A percentile compares a stretch with the other conserved stretches of the same genome.
Evolutionary conservation across 2,888 invertebrate genomes (phyloP).

Genomic region (Hedychridium roseum): DNA sequence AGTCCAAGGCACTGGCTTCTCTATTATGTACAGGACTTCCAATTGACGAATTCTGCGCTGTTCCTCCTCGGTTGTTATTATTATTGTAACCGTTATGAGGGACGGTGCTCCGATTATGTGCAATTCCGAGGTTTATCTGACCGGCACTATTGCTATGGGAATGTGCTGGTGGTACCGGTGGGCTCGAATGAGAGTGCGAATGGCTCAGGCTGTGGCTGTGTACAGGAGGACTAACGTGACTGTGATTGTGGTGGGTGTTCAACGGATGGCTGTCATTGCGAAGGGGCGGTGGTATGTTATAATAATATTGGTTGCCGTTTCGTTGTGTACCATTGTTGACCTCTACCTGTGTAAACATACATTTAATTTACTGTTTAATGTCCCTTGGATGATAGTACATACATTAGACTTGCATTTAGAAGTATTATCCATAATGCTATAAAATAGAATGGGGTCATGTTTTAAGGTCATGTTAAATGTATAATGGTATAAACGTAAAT

Average conservation of each 20-base stretch:
- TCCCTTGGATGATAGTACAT: too few relatives aligned
- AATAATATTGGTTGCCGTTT: conserved; percentile 66
- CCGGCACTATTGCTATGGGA: conserved; percentile 60
- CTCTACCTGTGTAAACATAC: too few relatives aligned
- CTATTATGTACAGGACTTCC: conserved; percentile 55
- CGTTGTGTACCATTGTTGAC: conserved; percentile 66
- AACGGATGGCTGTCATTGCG: conserved; percentile 47
- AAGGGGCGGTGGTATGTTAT: conserved; percentile 63
- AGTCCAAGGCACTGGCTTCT: conserved; percentile 68
- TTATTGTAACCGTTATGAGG: conserved; percentile 55
- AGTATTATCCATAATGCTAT: too few relatives aligned
- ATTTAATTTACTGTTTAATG: too few relatives aligned
- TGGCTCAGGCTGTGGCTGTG: conserved; percentile 60
- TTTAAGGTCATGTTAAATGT: too few relatives aligned
- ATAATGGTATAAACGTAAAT: too few relatives aligned
- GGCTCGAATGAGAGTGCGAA: conserved; percentile 55
- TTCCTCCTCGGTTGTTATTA: conserved; percentile 39
- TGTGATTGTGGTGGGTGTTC: conserved; percentile 56
- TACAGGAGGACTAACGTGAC: conserved; percentile 42
- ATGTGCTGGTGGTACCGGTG: conserved; percentile 56
- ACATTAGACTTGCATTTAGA: too few relatives aligned
- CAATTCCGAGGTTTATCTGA: conserved; percentile 53
- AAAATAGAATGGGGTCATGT: too few relatives aligned
- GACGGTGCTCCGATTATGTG: conserved; percentile 51
- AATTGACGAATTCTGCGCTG: conserved; percentile 40